phyloP scores from a whole-genome alignment of 1,140 invertebrate species.

The Cepaea nemoralis region DNA sequence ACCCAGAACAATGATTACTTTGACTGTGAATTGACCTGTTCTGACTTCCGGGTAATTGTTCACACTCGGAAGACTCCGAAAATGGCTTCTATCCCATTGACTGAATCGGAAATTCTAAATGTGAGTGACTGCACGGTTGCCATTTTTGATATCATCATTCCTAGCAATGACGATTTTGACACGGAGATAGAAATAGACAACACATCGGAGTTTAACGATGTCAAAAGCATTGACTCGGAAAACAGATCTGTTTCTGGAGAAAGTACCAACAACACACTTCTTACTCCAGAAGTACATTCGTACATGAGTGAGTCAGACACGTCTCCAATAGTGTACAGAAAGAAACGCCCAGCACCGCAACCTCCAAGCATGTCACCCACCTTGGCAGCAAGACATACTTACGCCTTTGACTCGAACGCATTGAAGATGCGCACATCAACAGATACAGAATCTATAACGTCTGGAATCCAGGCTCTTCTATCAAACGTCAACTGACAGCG shows the following conservation, averaged over 20 bases:
- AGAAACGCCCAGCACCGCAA: neutral
- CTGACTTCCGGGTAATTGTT: no score
- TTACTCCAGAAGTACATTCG: neutral
- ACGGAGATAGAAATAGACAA: neutral
- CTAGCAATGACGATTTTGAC: neutral
- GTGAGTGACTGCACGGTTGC: neutral
- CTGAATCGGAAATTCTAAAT: neutral
- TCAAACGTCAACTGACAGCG: neutral
- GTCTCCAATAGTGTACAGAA: neutral
- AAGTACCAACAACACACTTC: neutral
- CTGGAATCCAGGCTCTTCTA: neutral
- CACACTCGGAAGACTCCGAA: no score
- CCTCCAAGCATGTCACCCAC: conserved; percentile 1
- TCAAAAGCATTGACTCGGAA: neutral
- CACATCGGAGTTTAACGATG: neutral
- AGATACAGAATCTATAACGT: neutral
- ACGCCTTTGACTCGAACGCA: neutral
- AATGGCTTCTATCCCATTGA: neutral
- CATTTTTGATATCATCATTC: neutral
- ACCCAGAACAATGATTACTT: no score
- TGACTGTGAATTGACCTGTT: no score
- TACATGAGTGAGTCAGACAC: neutral
- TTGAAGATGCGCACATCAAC: neutral
- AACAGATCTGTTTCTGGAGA: neutral
- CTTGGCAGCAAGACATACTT: neutral